Percentiles rank a stretch among this genome's conserved stretches.
phyloP scores from a whole-genome alignment of 1,140 invertebrate species.

The Hydropsyche tenuis region DNA sequence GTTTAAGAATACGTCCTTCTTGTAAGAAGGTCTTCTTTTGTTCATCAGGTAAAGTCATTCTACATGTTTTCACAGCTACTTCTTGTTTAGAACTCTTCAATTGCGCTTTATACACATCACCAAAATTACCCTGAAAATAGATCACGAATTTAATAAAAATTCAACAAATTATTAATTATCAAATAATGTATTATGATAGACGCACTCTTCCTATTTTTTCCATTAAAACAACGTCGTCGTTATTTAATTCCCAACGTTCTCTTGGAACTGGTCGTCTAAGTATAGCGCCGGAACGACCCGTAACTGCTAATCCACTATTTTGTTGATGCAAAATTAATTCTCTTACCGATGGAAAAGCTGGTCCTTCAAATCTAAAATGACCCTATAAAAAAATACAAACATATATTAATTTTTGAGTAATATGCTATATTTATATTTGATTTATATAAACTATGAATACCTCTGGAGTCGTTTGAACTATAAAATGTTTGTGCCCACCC shows the following conservation, averaged over 20 bases:
- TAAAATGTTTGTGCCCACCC: constrained; percentile 96
- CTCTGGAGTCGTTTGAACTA: constrained; percentile 92
- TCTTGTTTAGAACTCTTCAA: constrained; percentile 82
- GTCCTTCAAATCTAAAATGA: constrained; percentile 92
- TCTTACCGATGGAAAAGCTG: constrained; percentile 88
- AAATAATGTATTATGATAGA: neutral
- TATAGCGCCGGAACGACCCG: constrained; percentile 89
- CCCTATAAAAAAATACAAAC: constrained; percentile 65
- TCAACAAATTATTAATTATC: neutral
- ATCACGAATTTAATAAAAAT: neutral
- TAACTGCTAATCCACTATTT: constrained; percentile 83
- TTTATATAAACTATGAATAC: constrained; percentile 57
- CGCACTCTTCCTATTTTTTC: constrained; percentile 94
- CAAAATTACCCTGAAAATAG: constrained; percentile 88
- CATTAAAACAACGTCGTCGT: constrained; percentile 90
- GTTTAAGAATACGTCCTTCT: constrained; percentile 93
- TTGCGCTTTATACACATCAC: constrained; percentile 93
- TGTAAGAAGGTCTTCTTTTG: constrained; percentile 96
- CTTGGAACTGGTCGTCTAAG: constrained; percentile 84
- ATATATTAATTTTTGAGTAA: neutral
- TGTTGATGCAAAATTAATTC: constrained; percentile 90
- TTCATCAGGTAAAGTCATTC: constrained; percentile 91
- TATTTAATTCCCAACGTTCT: constrained; percentile 96
- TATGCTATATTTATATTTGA: neutral
- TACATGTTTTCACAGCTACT: constrained; percentile 96